Evolutionary conservation across 2,113 vertebrate species (phyloP), one percentile per base, ranked within the genome.

Genomic region (Phasianus colchicus): DNA sequence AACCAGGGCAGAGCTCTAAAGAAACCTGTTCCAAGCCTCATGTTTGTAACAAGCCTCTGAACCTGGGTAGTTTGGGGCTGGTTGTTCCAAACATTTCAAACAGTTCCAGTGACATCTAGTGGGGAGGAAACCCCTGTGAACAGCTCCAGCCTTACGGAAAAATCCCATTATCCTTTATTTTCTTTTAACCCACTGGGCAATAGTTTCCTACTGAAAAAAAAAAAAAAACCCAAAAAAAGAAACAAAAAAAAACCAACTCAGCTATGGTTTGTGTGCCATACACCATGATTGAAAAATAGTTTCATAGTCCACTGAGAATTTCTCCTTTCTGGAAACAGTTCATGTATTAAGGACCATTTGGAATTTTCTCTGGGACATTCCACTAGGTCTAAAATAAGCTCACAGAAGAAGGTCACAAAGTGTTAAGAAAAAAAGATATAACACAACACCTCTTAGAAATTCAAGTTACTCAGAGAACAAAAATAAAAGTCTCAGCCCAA

Each of bases 21-120:
- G 8, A 19, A 69, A 69, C 52, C 34, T 69, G 20, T 1, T 86
- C 83, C 83, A 93, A 93, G 52, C 11, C 48, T 89, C 45, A 10
- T 6, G 1, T 45, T 93, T 65, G 25, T 10, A 83, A 87, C 45
- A 92, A 81, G 81, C 54, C 73, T 83, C 83, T 86, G 75, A 96
- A 88, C 55, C 45, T 61, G 76, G 22, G n/a, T 43, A 95, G 77
- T 86, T 93, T 90, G 94, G 94, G 95, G 93, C 93, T 93, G 88
- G 66, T 95, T 86, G 43, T 76, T 95, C 90, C 83, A 94, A 93
- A 95, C 88, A 91, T 96, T 96, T 95, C 93, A 97, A 96, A 82
- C 95, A 97, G 96, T 96, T 96, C 91, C 95, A 97, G 96, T 97
- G 96, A 97, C 96, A 97, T 96, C 96, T 97, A 97, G 96, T 94